phyloP scores from a whole-genome alignment of 1,140 invertebrate genomes.

The Orius laevigatus region DNA sequence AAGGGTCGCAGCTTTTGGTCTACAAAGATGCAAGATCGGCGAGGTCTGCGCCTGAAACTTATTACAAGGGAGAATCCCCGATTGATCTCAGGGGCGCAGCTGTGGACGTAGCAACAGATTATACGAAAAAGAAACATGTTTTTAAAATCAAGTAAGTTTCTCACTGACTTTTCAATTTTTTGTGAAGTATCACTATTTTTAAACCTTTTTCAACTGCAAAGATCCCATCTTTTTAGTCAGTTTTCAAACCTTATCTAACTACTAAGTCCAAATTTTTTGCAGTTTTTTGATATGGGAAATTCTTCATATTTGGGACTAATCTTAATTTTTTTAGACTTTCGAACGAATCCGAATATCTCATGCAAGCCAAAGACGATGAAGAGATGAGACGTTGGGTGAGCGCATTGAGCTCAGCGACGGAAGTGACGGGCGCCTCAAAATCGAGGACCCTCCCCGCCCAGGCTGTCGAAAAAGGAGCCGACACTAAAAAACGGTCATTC shows the following conservation, averaged over 20 bases:
- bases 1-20: constrained; percentile 62
- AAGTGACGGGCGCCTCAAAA: constrained; percentile 50
- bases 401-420: constrained; percentile 53
- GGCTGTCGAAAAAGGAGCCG: constrained; percentile 59
- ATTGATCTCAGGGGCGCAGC: constrained; percentile 68
- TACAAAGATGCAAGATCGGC: constrained; percentile 94
- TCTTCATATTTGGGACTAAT: too few species aligned
- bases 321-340: constrained; percentile 54
- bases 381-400: constrained; percentile 84
- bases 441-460: constrained; percentile 79
- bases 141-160: constrained; percentile 77
- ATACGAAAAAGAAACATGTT: constrained; percentile 97
- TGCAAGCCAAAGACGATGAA: constrained; percentile 90
- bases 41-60: constrained; percentile 69
- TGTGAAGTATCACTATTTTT: too few species aligned
- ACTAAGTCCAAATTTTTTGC: too few species aligned
- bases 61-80: constrained; percentile 74
- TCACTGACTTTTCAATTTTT: too few species aligned
- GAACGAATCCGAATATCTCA: constrained; percentile 88
- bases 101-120: constrained; percentile 78
- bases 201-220: too few species aligned
- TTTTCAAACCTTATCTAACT: too few species aligned
- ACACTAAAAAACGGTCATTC: constrained; percentile 85
- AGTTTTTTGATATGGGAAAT: too few species aligned
- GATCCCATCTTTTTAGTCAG: too few species aligned